Percentiles rank a stretch among this genome's conserved stretches.
Conservation (phyloP, 2,113 vertebrate species). For the Sialia sialis region DNA sequence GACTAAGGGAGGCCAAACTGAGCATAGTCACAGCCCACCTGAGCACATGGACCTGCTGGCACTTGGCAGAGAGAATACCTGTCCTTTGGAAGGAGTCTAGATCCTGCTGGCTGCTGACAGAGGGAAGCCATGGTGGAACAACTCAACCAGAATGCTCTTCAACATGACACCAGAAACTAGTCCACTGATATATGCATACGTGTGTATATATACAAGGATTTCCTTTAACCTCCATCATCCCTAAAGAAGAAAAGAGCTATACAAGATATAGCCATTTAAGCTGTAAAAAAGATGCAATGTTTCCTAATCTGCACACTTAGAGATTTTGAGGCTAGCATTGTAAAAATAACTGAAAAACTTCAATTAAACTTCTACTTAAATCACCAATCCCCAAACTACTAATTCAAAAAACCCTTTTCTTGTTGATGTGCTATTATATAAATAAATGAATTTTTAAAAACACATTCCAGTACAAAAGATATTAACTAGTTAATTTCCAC, state of each 20-base stretch:
- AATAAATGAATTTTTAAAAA: background rate
- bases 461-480: background rate
- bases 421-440: background rate
- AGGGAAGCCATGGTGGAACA: background rate
- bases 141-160: background rate
- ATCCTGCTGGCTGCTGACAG: background rate
- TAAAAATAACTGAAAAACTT: background rate
- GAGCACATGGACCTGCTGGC: background rate
- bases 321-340: background rate
- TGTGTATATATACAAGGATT: background rate
- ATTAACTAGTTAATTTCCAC: background rate
- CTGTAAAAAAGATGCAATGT: background rate
- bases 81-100: background rate
- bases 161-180: background rate
- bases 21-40: background rate
- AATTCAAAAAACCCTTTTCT: background rate
- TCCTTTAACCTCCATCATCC: background rate
- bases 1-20: background rate
- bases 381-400: background rate
- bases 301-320: background rate
- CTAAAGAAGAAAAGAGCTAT: background rate
- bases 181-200: fast-evolving
- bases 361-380: background rate
- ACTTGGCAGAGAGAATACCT: background rate
- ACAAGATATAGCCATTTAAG: background rate